phyloP scores from a whole-genome alignment of 2,797 vertebrate genomes.

The Argyrosomus regius region DNA sequence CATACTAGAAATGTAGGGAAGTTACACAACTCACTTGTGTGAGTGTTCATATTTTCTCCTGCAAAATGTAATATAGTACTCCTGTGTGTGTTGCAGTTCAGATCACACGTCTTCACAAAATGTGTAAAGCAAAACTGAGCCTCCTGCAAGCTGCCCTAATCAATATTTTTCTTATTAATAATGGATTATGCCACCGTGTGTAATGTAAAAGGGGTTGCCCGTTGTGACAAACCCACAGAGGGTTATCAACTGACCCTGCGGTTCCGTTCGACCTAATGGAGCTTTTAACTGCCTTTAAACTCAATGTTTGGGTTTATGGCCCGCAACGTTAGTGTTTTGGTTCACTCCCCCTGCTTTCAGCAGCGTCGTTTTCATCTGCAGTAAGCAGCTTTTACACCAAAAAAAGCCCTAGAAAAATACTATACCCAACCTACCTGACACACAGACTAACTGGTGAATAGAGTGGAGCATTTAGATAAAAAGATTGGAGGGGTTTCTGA shows the following conservation, averaged over 20 bases:
- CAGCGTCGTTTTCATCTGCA: not conserved
- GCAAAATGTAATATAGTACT: conserved; percentile 12
- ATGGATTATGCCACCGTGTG: conserved; percentile 12
- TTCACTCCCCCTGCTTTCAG: not conserved
- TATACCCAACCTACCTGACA: not conserved
- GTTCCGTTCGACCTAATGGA: not conserved
- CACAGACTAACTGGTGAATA: not conserved
- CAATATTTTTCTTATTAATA: conserved; percentile 3
- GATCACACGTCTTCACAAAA: not conserved
- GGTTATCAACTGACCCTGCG: not conserved
- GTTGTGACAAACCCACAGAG: not conserved
- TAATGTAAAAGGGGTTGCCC: not conserved
- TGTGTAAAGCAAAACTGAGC: not conserved
- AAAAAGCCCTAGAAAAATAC: not conserved
- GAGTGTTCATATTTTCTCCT: conserved; percentile 16
- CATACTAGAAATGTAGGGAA: conserved; percentile 4
- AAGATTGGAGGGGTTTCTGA: not conserved
- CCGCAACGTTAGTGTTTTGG: not conserved
- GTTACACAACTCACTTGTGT: not conserved
- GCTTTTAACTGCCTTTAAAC: not conserved
- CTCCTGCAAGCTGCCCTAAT: conserved; percentile 12
- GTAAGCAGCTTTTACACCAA: not conserved
- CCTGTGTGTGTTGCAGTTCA: not conserved
- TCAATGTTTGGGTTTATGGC: not conserved
- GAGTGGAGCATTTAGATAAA: not conserved